Conservation (phyloP, 37 sponge, comb jelly and placozoan genomes). For the Geodia barretti region DNA sequence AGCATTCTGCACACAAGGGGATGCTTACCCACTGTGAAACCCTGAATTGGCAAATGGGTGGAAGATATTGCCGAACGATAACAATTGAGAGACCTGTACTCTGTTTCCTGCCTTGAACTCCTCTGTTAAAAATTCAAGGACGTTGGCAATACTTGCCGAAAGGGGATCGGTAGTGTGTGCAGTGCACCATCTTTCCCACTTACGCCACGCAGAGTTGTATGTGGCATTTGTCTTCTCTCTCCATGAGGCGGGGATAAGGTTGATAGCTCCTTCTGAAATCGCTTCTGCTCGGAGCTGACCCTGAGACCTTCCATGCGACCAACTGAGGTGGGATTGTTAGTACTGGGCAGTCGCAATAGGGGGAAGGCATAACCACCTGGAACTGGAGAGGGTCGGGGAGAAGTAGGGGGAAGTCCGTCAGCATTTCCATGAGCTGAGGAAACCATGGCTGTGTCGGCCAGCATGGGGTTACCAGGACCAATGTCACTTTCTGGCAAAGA, state of each 20-base stretch:
- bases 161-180: slow-evolving; percentile 4
- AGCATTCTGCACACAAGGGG: slow-evolving; percentile 25
- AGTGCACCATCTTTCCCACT: slow-evolving; percentile 39
- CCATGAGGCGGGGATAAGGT: slow-evolving; percentile 13
- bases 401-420: neutral
- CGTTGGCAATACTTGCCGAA: neutral
- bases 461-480: slow-evolving; percentile 11
- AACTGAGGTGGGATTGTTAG: neutral
- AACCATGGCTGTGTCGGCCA: slow-evolving; percentile 29
- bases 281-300: neutral
- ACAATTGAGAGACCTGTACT: slow-evolving; percentile 39
- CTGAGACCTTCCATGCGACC: slow-evolving; percentile 36
- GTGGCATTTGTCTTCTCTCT: neutral
- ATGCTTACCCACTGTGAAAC: slow-evolving; percentile 34
- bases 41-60: slow-evolving; percentile 25
- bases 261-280: slow-evolving; percentile 21
- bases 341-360: slow-evolving; percentile 13
- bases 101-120: slow-evolving; percentile 11
- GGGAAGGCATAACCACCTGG: neutral
- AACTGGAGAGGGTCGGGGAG: neutral
- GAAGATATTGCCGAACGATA: slow-evolving; percentile 51
- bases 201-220: slow-evolving; percentile 15
- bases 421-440: slow-evolving; percentile 4
- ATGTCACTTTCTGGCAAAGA: neutral
- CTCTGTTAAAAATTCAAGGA: slow-evolving; percentile 12